Percentiles rank a stretch among this genome's conserved stretches.
Conservation (phyloP, 2,797 vertebrate genomes). For the Poliocrania exsul region DNA sequence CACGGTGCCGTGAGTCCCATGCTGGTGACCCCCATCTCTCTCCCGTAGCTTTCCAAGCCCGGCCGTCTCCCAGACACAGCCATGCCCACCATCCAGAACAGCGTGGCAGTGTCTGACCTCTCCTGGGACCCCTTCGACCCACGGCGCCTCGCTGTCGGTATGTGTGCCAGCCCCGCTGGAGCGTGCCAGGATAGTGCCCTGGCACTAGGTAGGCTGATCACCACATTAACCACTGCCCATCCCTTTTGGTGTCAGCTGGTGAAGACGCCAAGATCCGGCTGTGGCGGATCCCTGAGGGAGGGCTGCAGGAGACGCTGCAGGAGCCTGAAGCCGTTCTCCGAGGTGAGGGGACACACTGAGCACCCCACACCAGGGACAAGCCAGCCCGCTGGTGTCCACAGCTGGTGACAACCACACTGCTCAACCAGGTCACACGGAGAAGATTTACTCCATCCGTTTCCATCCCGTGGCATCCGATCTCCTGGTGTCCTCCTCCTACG, state of each 20-base stretch:
- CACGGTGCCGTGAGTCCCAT: rapidly evolving
- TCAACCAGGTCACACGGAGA: constrained; percentile 90
- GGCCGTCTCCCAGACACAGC: constrained; percentile 85
- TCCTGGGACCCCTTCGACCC: constrained; percentile 92
- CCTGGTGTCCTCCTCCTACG: constrained; percentile 93
- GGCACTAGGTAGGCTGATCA: rapidly evolving
- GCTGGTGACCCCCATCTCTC: neutral
- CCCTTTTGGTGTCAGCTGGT: constrained; percentile 77
- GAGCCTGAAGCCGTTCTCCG: constrained; percentile 82
- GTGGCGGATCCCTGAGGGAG: constrained; percentile 86
- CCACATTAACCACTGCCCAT: neutral
- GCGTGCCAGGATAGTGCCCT: rapidly evolving
- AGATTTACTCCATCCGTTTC: constrained; percentile 94
- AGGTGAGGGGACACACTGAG: neutral
- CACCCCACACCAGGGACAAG: rapidly evolving
- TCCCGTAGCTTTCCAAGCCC: constrained; percentile 82
- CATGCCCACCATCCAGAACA: constrained; percentile 90
- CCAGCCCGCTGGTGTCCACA: rapidly evolving
- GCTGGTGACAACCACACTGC: rapidly evolving
- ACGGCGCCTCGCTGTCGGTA: constrained; percentile 86
- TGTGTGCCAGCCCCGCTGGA: neutral
- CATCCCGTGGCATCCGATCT: constrained; percentile 87
- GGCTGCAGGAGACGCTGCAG: constrained; percentile 83
- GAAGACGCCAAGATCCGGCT: constrained; percentile 93
- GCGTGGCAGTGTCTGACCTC: constrained; percentile 85